These are phyloP conservation scores for Andrena flavipes DNA, from an alignment of 2,888 invertebrate species.

Conservation along the genomic window DNA sequence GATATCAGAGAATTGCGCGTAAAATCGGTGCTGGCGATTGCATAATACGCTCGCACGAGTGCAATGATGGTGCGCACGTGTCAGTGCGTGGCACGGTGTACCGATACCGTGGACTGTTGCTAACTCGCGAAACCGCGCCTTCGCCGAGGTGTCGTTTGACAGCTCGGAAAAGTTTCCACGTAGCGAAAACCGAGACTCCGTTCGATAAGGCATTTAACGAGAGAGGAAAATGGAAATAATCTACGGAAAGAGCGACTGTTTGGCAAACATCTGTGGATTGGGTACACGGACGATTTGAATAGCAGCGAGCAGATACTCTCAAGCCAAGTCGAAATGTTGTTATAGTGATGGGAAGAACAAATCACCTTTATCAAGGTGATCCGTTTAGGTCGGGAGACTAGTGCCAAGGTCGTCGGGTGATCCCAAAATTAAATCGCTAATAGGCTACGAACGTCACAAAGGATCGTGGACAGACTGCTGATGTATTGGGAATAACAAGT, in stretches of 20 bases:
- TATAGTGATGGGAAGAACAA: slow-evolving; percentile 1
- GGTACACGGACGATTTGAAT: background rate
- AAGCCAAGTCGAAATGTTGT: slow-evolving; percentile 10
- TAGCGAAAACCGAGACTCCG: background rate
- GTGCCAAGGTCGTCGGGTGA: background rate
- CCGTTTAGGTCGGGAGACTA: slow-evolving; percentile 5
- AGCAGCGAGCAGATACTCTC: background rate
- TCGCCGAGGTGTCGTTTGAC: slow-evolving; percentile 3
- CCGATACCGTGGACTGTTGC: slow-evolving; percentile 49
- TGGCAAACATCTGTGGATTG: background rate
- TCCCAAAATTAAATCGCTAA: slow-evolving; percentile 4
- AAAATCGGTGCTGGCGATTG: slow-evolving; percentile 57
- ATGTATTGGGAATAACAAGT: background rate
- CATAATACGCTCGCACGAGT: slow-evolving; percentile 48
- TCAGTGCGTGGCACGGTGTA: slow-evolving; percentile 40
- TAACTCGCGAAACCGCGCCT: slow-evolving; percentile 58
- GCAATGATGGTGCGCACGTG: slow-evolving; percentile 50
- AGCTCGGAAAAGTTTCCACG: background rate
- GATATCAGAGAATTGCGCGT: slow-evolving; percentile 60
- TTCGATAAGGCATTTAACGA: background rate
- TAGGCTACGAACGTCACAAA: background rate
- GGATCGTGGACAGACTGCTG: background rate
- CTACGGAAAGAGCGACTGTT: background rate
- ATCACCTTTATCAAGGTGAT: slow-evolving; percentile 18
- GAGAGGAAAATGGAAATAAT: background rate